Evolutionary conservation across 1,140 invertebrate species (phyloP), one percentile per base, ranked within the genome.

Genomic region (Trichonephila clavata): DNA sequence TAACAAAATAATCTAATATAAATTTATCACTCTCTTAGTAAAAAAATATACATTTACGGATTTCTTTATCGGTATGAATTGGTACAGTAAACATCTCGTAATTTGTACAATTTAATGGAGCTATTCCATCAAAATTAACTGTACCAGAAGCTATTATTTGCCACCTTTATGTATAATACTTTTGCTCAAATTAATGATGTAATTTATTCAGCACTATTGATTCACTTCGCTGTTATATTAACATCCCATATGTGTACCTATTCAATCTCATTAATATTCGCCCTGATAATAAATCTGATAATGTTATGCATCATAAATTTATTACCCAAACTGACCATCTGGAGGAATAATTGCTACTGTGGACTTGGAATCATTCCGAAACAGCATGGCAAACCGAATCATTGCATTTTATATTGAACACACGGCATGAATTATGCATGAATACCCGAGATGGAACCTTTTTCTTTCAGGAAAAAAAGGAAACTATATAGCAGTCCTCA

Each of bases 301-400:
- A 77, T 39, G 71, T 77, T 77, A 77, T 77, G 71, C 71, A 39
- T 77, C 71, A 77, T 39, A 77, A 77, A 77, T 77, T 77, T 77
- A 77, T 39, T 27, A 32, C 68, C 14, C 68, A 71, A 71, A 71
- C 68, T 77, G 71, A 16, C 71, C 27, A 39, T 32, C 71, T 20
- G 32, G 71, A 77, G 6, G 71, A 77, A 77, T 77, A 77, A 77
- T 77, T 77, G 18, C 71, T 18, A 39, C 71, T 39, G 71, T 27
- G 68, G 68, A 32, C 16, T 27, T 39, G 27, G 32, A 77, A 32
- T 77, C 71, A 39, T 77, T 39, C 71, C 27, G 16, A 16, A 68
- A 68, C 65, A 68, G 65, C 65, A 14, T 3, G 20, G 27, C 16
- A 27, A 77, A 77, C 27, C 24, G 6, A 63, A 21, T 21, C 61